phyloP scores from a whole-genome alignment of 2,888 invertebrate genomes.

The Phengaris alcon region DNA sequence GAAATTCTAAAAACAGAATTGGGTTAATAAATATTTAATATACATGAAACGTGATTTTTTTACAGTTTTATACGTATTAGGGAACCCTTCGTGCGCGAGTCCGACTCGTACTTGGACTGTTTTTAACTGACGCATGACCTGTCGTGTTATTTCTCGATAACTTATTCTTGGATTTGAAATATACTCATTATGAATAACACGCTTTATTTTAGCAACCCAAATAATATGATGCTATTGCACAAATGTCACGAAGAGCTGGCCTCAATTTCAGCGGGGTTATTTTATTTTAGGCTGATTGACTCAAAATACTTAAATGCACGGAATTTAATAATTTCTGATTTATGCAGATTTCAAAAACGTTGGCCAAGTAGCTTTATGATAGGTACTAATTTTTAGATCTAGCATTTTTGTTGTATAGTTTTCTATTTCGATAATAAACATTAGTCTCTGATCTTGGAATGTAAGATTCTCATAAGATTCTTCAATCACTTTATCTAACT shows the following conservation, averaged over 20 bases:
- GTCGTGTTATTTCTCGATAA: too few relatives aligned
- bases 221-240: constrained; percentile 6
- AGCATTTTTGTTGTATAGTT: neutral
- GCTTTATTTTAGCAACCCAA: neutral
- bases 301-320: neutral
- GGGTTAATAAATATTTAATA: too few relatives aligned
- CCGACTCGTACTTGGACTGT: neutral
- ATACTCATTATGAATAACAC: neutral
- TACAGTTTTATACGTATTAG: too few relatives aligned
- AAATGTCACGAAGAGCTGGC: neutral
- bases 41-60: too few relatives aligned
- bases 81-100: too few relatives aligned
- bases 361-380: too few relatives aligned
- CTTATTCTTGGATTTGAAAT: too few relatives aligned
- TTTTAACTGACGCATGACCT: neutral
- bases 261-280: constrained; percentile 5
- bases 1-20: too few relatives aligned
- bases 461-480: too few relatives aligned
- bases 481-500: too few relatives aligned
- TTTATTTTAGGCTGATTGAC: constrained; percentile 1
- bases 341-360: neutral
- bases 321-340: neutral
- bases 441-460: too few relatives aligned
- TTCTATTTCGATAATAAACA: too few relatives aligned
- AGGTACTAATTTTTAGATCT: neutral